A percentile compares a stretch with the other conserved stretches of the same genome.
phyloP scores from a whole-genome alignment of 2,113 vertebrate species.

The Neodon shergylaensis region DNA sequence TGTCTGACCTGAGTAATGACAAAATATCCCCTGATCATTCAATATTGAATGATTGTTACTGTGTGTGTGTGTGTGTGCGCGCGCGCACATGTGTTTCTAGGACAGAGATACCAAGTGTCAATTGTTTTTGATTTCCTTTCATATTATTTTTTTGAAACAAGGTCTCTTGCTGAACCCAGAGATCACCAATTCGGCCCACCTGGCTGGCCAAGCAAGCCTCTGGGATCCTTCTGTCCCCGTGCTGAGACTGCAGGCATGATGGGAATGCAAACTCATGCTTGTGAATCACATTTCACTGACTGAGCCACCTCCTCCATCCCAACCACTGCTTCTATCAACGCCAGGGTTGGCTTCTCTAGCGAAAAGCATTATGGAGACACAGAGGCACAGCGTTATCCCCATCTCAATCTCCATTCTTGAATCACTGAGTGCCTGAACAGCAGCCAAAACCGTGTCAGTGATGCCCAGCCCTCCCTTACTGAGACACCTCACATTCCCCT shows the following conservation, averaged over 20 bases:
- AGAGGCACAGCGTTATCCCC: background rate
- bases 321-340: too few relatives aligned
- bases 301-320: background rate
- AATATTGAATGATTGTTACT: background rate
- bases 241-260: background rate
- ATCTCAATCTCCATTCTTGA: background rate
- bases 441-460: background rate
- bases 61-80: too few relatives aligned
- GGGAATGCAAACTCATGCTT: background rate
- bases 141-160: background rate
- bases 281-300: background rate
- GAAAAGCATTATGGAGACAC: background rate
- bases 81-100: too few relatives aligned
- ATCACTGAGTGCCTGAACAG: background rate
- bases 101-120: background rate
- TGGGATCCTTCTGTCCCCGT: background rate
- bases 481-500: background rate
- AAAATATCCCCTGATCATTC: background rate
- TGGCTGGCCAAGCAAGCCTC: background rate
- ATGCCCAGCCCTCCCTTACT: background rate
- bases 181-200: background rate
- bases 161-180: background rate
- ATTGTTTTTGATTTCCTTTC: too few relatives aligned
- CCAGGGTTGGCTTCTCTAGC: background rate
- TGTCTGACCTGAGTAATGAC: background rate